Evolutionary conservation across 2,113 vertebrate species (phyloP), one percentile per base, ranked within the genome.

Genomic region (Nothocercus nigrocapillus): DNA sequence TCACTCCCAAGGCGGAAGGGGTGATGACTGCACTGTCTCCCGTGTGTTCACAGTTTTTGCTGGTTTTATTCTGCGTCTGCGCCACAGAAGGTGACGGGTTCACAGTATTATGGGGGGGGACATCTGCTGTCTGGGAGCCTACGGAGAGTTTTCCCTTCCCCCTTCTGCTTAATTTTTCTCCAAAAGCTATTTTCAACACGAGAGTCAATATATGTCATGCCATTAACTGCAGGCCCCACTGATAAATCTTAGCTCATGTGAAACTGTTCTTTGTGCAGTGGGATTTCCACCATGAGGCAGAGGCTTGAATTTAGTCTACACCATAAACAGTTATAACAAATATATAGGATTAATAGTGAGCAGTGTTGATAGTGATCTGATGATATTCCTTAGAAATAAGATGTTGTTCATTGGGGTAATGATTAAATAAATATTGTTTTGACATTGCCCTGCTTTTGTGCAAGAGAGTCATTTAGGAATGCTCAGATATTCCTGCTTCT

Each of bases 201-300:
- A 30, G 25, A 53, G 53, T 28, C 16, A 25, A 7, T 11, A 22
- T 28, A 28, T 54, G 53, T 25, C 4, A 6, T 63, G 44, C 36
- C 11, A 40, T 76, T 53, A 73, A 0, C 15, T 15, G 6, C 64
- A 15, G n/a, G 45, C 36, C 34, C 12, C 76, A 5, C 75, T 64
- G 20, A 38, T 64, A 16, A 32, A 28, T 58, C 38, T 87, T 18
- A 16, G 3, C 8, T 14, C 63, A 9, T 0, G 0, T 61, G 63
- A 34, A 88, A 61, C 69, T 47, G 40, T 66, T 32, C 40, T 70
- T 73, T 25, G 44, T 54, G 49, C n/a, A 40, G 9, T 21, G 34
- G 44, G 5, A 53, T 74, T 82, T 81, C 10, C 54, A 34, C 36
- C 24, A 22, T 3, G 8, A 22, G 45, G 30, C 44, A 85, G 49